These are phyloP conservation scores for Parnassius glacialis DNA, from an alignment of 2,888 invertebrate genomes.

Conservation along the genomic window DNA sequence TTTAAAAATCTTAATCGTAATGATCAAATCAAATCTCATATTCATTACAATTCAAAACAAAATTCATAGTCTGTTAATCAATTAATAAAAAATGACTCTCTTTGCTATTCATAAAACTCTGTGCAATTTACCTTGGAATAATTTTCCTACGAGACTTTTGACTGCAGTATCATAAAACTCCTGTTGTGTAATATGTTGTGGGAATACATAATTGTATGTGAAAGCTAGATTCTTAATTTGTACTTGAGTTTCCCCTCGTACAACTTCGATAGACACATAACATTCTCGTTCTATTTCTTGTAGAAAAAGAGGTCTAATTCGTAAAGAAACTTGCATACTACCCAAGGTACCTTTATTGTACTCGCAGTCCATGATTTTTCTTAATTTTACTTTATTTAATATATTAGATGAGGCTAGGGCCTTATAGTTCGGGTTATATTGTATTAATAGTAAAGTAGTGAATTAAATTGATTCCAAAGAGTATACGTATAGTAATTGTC, in stretches of 20 bases:
- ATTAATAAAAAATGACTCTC: too few species aligned
- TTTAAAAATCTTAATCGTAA: too few species aligned
- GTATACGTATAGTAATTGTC: too few species aligned
- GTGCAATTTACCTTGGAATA: constrained; percentile 85
- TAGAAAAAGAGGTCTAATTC: constrained; percentile 89
- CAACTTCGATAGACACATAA: constrained; percentile 85
- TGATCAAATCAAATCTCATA: too few species aligned
- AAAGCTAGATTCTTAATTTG: constrained; percentile 87
- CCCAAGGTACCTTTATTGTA: constrained; percentile 59
- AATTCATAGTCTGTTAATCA: too few species aligned
- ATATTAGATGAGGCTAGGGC: too few species aligned
- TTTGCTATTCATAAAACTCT: too few species aligned
- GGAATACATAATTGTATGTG: constrained; percentile 92
- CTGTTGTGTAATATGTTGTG: constrained; percentile 84
- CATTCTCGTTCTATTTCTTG: constrained; percentile 88
- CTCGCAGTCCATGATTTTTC: constrained; percentile 63
- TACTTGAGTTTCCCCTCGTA: constrained; percentile 84
- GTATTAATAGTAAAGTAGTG: too few species aligned
- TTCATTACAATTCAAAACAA: too few species aligned
- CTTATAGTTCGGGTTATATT: too few species aligned
- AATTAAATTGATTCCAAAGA: too few species aligned
- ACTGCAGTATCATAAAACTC: constrained; percentile 88
- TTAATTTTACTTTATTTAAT: constrained; percentile 21
- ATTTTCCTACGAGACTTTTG: constrained; percentile 84
- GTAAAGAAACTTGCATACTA: constrained; percentile 88